Percentiles rank a stretch among this genome's conserved stretches.
Evolutionary conservation across 2,113 vertebrate genomes (phyloP).

Genomic region (Chlamydotis undulata): DNA sequence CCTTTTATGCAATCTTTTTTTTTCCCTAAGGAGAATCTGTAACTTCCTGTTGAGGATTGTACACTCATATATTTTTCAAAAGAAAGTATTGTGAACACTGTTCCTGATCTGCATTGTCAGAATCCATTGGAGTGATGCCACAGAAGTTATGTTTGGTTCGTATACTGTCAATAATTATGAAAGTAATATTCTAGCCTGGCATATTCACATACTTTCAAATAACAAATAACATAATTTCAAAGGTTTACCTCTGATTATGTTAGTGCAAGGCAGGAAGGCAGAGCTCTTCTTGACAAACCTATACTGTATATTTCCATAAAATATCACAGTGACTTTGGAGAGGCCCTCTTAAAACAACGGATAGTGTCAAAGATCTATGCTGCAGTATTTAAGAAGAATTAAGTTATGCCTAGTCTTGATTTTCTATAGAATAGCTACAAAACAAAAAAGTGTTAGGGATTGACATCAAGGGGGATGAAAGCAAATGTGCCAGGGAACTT

Average conservation of each 20-base stretch:
- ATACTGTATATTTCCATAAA: not conserved
- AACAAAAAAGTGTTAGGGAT: not conserved
- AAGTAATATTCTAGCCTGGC: not conserved
- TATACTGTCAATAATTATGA: not conserved
- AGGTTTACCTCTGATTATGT: not conserved
- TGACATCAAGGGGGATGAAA: not conserved
- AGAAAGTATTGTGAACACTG: not conserved
- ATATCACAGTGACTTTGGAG: not conserved
- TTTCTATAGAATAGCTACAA: not conserved
- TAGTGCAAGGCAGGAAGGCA: not conserved
- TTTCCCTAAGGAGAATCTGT: not conserved
- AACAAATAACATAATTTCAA: conserved; percentile 3
- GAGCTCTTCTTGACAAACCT: not conserved
- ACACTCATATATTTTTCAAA: not conserved
- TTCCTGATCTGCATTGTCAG: not conserved
- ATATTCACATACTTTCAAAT: not conserved
- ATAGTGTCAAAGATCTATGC: not conserved
- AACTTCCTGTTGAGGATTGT: not conserved
- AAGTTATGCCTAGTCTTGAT: not conserved
- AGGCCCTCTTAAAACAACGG: not conserved
- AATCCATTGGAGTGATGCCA: not conserved
- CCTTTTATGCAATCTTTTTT: not conserved
- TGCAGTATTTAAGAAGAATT: not conserved
- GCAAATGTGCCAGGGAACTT: not conserved
- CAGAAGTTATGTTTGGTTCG: not conserved